phyloP scores from a whole-genome alignment of 2,888 invertebrate genomes.

The Troides helena region DNA sequence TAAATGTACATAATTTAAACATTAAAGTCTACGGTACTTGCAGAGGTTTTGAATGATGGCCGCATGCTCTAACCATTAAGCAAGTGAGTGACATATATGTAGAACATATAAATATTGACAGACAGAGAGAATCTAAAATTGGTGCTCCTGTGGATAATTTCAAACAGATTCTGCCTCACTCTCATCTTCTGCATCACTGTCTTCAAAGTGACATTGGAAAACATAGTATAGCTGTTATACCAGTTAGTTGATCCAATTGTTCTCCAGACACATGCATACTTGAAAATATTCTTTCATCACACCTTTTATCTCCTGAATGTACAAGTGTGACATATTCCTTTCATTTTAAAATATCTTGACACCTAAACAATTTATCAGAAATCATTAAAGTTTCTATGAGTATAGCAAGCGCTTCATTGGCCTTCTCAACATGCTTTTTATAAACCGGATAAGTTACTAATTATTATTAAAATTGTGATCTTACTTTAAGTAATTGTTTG shows the following conservation, averaged over 20 bases:
- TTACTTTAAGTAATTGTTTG: too few species aligned
- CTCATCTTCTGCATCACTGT: slow-evolving; percentile 84
- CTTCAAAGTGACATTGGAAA: slow-evolving; percentile 98
- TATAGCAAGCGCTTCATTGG: slow-evolving; percentile 94
- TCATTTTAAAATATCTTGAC: slow-evolving; percentile 89
- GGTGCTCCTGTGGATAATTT: slow-evolving; percentile 4
- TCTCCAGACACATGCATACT: slow-evolving; percentile 99
- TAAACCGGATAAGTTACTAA: too few species aligned
- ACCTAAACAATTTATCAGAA: slow-evolving; percentile 97
- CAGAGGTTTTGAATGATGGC: too few species aligned
- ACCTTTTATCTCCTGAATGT: slow-evolving; percentile 93
- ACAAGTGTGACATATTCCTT: slow-evolving; percentile 96
- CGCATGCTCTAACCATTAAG: too few species aligned
- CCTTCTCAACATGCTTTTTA: slow-evolving; percentile 92
- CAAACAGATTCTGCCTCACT: slow-evolving; percentile 60
- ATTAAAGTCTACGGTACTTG: too few species aligned
- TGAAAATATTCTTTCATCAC: slow-evolving; percentile 98
- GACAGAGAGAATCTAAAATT: too few species aligned
- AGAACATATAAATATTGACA: too few species aligned
- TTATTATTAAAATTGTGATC: too few species aligned
- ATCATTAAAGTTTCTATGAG: slow-evolving; percentile 90
- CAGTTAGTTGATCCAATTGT: slow-evolving; percentile 97
- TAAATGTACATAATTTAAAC: too few species aligned
- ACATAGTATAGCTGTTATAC: slow-evolving; percentile 95
- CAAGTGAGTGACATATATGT: too few species aligned